phyloP scores from a whole-genome alignment of 2,888 invertebrate genomes.

The Aphidoletes aphidimyza region DNA sequence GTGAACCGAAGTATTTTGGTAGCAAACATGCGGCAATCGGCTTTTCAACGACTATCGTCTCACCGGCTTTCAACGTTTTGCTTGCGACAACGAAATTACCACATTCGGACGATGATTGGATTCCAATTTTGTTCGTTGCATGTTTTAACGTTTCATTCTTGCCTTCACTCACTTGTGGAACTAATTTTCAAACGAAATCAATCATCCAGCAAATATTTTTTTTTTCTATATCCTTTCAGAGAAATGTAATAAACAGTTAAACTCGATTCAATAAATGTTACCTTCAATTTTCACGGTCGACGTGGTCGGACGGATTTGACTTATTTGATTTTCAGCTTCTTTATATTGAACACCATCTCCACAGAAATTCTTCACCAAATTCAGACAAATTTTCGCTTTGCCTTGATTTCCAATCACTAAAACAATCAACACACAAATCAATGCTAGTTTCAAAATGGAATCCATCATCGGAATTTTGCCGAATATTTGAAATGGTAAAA shows the following conservation, averaged over 20 bases:
- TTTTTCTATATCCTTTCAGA: conserved; percentile 48
- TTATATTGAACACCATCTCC: conserved; percentile 66
- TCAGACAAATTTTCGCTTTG: conserved; percentile 74
- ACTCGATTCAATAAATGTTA: neutral
- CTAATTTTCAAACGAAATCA: conserved; percentile 55
- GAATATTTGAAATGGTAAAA: neutral
- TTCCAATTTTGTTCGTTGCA: conserved; percentile 71
- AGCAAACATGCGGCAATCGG: conserved; percentile 80
- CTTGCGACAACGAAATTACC: conserved; percentile 79
- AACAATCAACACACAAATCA: conserved; percentile 59
- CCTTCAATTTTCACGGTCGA: conserved; percentile 59
- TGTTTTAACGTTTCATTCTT: conserved; percentile 69
- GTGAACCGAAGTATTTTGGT: conserved; percentile 78
- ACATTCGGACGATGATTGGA: conserved; percentile 71
- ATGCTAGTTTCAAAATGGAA: too few relatives aligned
- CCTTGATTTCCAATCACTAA: conserved; percentile 71
- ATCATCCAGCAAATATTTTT: conserved; percentile 15
- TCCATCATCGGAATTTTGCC: neutral
- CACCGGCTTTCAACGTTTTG: conserved; percentile 71
- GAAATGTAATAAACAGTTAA: neutral
- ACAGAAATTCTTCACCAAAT: conserved; percentile 72
- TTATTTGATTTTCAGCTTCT: conserved; percentile 67
- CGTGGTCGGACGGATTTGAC: conserved; percentile 60
- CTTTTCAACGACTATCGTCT: conserved; percentile 76
- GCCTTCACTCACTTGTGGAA: conserved; percentile 67